Conservation (phyloP, 2,797 vertebrate species). For the Eidolon dupreanum region DNA sequence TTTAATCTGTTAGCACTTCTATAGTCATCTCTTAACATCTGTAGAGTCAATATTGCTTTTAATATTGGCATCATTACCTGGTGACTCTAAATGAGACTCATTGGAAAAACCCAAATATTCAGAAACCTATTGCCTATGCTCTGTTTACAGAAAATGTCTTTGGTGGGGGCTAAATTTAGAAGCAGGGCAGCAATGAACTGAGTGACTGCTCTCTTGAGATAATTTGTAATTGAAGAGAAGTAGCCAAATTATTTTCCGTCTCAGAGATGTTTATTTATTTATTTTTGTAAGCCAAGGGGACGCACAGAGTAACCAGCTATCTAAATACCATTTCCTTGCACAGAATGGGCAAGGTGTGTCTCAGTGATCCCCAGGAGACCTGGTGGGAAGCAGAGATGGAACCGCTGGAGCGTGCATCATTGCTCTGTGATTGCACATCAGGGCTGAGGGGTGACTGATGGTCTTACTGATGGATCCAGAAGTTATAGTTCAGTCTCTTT, state of each 20-base stretch:
- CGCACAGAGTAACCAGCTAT: not conserved
- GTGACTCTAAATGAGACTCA: constrained; percentile 55
- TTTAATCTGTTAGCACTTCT: not conserved
- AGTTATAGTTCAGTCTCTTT: not conserved
- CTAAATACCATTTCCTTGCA: not conserved
- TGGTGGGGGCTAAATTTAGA: constrained; percentile 46
- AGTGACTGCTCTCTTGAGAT: constrained; percentile 20
- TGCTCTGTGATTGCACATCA: not conserved
- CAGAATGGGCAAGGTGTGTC: not conserved
- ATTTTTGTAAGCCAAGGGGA: constrained; percentile 25
- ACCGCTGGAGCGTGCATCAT: accelerated
- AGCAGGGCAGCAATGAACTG: not conserved
- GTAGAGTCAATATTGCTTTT: constrained; percentile 73
- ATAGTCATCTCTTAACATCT: constrained; percentile 31
- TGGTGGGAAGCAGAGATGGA: not conserved
- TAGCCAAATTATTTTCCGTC: constrained; percentile 56
- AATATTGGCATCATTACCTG: constrained; percentile 53
- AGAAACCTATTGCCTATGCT: not conserved
- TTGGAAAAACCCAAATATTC: constrained; percentile 60
- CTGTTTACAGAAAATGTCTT: constrained; percentile 9
- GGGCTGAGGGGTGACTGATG: not conserved
- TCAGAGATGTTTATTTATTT: constrained; percentile 4
- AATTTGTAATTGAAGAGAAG: constrained; percentile 39
- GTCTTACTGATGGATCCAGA: not conserved
- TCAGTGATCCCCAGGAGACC: not conserved